These are phyloP conservation scores for Athalia rosae DNA, from an alignment of 2,888 invertebrate species.

Conservation along the genomic window DNA sequence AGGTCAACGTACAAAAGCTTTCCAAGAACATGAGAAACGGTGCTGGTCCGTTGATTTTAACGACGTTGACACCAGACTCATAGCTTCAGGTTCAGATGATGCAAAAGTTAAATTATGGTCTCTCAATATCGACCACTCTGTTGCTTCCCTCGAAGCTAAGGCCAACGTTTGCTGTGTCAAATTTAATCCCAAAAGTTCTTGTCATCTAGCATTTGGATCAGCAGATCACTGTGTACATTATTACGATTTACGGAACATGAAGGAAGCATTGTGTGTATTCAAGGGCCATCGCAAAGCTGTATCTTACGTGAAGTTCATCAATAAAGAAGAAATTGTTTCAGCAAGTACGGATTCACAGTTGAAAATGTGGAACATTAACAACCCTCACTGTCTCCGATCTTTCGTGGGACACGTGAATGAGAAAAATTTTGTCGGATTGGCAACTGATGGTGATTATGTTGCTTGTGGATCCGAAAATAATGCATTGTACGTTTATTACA, in stretches of 20 bases:
- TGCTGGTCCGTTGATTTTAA: conserved; percentile 98
- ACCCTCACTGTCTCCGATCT: conserved; percentile 86
- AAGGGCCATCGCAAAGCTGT: conserved; percentile 95
- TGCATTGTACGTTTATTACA: conserved; percentile 93
- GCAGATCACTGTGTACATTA: conserved; percentile 98
- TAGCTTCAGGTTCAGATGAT: conserved; percentile 95
- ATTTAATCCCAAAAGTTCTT: conserved; percentile 89
- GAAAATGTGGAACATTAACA: conserved; percentile 92
- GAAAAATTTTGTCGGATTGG: conserved; percentile 96
- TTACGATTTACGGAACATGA: conserved; percentile 91
- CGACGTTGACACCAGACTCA: conserved; percentile 89
- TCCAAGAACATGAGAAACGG: conserved; percentile 94
- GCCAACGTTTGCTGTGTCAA: conserved; percentile 98
- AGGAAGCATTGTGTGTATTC: conserved; percentile 87
- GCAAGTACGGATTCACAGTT: conserved; percentile 94
- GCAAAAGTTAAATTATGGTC: conserved; percentile 95
- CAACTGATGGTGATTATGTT: conserved; percentile 93
- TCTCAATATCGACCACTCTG: conserved; percentile 88
- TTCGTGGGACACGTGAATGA: conserved; percentile 95
- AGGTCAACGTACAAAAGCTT: conserved; percentile 83
- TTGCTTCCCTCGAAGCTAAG: conserved; percentile 92
- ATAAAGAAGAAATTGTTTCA: conserved; percentile 89
- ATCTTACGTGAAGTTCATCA: conserved; percentile 94
- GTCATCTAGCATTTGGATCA: conserved; percentile 95
- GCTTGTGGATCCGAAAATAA: conserved; percentile 98